These are phyloP conservation scores for Drosophila peninsularis DNA, from an alignment of 2,888 invertebrate genomes.

Conservation along the genomic window DNA sequence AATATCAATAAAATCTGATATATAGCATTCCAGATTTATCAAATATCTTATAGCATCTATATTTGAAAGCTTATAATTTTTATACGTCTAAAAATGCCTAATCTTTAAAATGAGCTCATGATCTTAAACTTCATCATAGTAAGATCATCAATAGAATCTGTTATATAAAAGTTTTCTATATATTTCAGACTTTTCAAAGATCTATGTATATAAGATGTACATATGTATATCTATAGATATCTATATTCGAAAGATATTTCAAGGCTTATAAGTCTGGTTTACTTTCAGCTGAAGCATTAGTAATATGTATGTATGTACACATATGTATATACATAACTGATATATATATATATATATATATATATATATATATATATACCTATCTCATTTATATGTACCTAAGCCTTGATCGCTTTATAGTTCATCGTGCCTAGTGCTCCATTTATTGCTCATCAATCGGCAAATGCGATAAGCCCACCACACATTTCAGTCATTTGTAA, in stretches of 20 bases:
- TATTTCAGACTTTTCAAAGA: no score
- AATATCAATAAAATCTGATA: no score
- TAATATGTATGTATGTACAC: no score
- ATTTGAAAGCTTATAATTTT: no score
- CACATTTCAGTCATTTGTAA: conserved; percentile 55
- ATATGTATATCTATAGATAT: background rate
- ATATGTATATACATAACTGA: no score
- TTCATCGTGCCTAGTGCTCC: conserved; percentile 3
- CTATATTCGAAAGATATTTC: background rate
- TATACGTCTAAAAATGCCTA: no score
- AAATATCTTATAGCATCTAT: no score
- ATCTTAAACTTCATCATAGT: no score
- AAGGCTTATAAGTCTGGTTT: background rate
- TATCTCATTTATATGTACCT: background rate
- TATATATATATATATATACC: background rate
- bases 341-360: background rate
- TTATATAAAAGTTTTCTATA: no score
- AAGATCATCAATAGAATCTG: no score
- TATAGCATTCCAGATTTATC: no score
- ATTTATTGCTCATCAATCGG: conserved; percentile 8
- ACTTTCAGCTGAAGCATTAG: background rate
- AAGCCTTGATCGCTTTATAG: conserved; percentile 7
- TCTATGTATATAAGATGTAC: background rate
- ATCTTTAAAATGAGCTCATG: no score
- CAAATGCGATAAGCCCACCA: conserved; percentile 15